Evolutionary conservation across 2,797 vertebrate genomes (phyloP).

Genomic region (Botia kubotai): DNA sequence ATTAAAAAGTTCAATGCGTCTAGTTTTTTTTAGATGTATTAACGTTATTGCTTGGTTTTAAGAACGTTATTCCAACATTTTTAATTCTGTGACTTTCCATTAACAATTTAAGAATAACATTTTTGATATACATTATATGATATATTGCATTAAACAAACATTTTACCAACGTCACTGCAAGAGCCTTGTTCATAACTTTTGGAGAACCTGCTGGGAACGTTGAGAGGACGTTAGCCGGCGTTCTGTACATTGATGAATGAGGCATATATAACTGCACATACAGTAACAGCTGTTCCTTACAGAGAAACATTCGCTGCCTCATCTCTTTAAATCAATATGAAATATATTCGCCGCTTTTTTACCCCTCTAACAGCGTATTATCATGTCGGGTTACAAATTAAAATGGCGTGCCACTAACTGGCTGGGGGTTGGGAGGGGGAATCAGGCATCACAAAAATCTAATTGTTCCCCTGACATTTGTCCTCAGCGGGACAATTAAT

Average conservation of each 20-base stretch:
- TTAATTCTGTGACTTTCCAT: no score
- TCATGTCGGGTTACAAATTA: conserved; percentile 85
- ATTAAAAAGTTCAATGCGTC: no score
- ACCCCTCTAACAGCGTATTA: conserved; percentile 74
- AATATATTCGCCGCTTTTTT: conserved; percentile 76
- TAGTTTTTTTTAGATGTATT: no score
- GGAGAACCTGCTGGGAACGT: no score
- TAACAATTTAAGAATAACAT: no score
- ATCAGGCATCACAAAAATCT: conserved; percentile 79
- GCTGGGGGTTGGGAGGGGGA: conserved; percentile 67
- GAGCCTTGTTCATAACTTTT: no score
- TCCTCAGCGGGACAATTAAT: conserved; percentile 81
- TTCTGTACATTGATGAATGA: not conserved
- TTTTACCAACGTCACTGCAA: no score
- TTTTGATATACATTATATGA: no score
- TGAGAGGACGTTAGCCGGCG: no score
- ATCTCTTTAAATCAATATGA: conserved; percentile 79
- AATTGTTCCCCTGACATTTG: conserved; percentile 84
- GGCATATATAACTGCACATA: conserved; percentile 13
- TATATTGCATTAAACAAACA: no score
- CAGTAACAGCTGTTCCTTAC: conserved; percentile 32
- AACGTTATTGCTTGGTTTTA: no score
- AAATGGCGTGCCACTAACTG: conserved; percentile 79
- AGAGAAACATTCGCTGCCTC: conserved; percentile 38
- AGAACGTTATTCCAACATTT: no score